These are phyloP conservation scores for Subacronicta megacephala DNA, from an alignment of 2,888 invertebrate species.

Conservation along the genomic window DNA sequence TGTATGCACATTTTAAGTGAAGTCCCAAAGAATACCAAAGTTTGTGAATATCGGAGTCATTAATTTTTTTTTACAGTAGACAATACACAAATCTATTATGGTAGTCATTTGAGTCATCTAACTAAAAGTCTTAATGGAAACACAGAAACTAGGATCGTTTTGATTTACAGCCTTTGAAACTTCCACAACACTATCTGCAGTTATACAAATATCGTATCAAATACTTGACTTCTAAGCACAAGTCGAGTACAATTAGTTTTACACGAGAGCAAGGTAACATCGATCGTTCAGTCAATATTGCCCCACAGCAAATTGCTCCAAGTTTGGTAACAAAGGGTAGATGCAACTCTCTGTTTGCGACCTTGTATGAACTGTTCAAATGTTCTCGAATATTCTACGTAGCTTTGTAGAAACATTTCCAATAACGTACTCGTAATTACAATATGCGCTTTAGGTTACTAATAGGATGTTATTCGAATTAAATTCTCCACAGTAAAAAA, in stretches of 20 bases:
- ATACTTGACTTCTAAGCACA: constrained; percentile 9
- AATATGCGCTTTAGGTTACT: background rate
- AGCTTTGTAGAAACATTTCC: constrained; percentile 27
- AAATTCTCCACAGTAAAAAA: no score
- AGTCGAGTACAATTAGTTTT: constrained; percentile 38
- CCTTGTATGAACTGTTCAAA: constrained; percentile 4
- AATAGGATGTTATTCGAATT: no score
- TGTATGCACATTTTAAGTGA: no score
- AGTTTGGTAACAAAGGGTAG: constrained; percentile 40
- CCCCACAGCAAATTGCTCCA: constrained; percentile 32
- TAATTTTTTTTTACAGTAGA: no score
- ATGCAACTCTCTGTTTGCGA: constrained; percentile 26
- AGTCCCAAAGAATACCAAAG: no score
- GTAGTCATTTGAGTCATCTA: no score
- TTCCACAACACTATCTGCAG: background rate
- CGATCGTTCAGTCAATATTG: constrained; percentile 44
- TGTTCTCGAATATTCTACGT: constrained; percentile 22
- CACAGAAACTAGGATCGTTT: background rate
- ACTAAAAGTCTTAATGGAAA: no score
- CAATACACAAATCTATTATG: no score
- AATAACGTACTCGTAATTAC: constrained; percentile 26
- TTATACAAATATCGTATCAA: constrained; percentile 6
- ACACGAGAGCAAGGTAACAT: constrained; percentile 24
- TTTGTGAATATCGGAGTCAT: no score
- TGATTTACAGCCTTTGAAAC: no score